Conservation (phyloP, 1,140 invertebrate genomes). For the Vanessa atalanta region DNA sequence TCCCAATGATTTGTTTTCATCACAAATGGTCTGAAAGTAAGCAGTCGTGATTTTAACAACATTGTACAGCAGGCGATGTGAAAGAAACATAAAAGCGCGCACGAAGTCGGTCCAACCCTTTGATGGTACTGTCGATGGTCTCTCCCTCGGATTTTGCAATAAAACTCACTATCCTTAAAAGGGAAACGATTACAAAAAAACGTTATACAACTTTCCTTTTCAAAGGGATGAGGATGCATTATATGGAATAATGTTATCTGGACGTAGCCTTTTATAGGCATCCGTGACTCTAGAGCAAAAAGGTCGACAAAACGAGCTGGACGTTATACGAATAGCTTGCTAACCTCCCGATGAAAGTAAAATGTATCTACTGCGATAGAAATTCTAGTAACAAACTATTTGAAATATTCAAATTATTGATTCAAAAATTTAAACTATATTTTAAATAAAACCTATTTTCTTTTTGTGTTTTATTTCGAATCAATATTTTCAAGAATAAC, state of each 20-base stretch:
- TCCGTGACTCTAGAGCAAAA: slow-evolving; percentile 58
- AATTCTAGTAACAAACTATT: slow-evolving; percentile 10
- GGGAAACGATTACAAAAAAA: slow-evolving; percentile 64
- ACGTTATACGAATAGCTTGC: slow-evolving; percentile 59
- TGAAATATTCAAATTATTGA: too few relatives aligned
- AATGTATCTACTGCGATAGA: slow-evolving; percentile 49
- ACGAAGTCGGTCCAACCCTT: slow-evolving; percentile 48
- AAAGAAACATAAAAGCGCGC: slow-evolving; percentile 15
- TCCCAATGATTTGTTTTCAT: neutral
- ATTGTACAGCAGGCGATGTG: neutral
- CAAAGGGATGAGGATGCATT: slow-evolving; percentile 66
- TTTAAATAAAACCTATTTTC: too few relatives aligned
- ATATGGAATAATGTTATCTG: slow-evolving; percentile 74
- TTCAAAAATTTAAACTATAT: too few relatives aligned
- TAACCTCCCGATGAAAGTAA: slow-evolving; percentile 61
- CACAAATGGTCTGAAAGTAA: neutral
- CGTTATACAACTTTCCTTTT: slow-evolving; percentile 73
- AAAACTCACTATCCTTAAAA: slow-evolving; percentile 67
- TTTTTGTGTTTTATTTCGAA: too few relatives aligned
- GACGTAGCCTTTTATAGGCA: slow-evolving; percentile 68
- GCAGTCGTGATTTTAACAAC: slow-evolving; percentile 2
- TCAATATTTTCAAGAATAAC: too few relatives aligned
- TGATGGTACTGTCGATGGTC: slow-evolving; percentile 49
- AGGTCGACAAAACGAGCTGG: slow-evolving; percentile 59
- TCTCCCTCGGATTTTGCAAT: slow-evolving; percentile 59